Evolutionary conservation across 2,113 vertebrate species (phyloP).

Genomic region (Calonectris borealis): DNA sequence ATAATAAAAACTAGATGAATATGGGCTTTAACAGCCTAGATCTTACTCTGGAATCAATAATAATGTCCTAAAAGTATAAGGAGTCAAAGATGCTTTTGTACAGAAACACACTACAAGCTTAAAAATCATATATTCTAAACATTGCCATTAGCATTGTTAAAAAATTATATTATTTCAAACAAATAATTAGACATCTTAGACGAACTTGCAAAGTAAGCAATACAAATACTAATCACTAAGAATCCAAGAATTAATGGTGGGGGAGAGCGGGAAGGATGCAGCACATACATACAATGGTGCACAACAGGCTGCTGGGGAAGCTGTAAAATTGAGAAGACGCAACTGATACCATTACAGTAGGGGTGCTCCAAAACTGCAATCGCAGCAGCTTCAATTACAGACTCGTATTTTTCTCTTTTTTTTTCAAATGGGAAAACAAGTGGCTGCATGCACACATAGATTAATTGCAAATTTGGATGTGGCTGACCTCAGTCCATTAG

Average conservation of each 20-base stretch:
- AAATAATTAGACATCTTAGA: not conserved
- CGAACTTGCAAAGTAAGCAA: not conserved
- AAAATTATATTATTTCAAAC: not conserved
- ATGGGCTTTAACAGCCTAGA: not conserved
- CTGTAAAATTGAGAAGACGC: not conserved
- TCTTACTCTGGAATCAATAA: not conserved
- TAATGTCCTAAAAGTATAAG: not conserved
- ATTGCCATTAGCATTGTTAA: not conserved
- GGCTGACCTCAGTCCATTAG: slow-evolving; percentile 9
- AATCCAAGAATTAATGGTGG: not conserved
- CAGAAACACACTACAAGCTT: not conserved
- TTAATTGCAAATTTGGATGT: not conserved
- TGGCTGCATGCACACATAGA: not conserved
- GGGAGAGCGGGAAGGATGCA: not conserved
- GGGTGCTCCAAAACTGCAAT: not conserved
- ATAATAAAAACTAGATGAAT: not conserved
- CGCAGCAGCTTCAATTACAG: not conserved
- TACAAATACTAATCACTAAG: not conserved
- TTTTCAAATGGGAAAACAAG: not conserved
- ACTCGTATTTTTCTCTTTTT: not conserved
- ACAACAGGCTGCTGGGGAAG: not conserved
- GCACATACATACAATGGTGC: not conserved
- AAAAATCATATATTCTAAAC: not conserved
- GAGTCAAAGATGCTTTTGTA: not conserved
- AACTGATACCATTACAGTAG: not conserved